Evolutionary conservation across 2,113 vertebrate genomes (phyloP).

Genomic region (Rhinopomastus cyanomelas): DNA sequence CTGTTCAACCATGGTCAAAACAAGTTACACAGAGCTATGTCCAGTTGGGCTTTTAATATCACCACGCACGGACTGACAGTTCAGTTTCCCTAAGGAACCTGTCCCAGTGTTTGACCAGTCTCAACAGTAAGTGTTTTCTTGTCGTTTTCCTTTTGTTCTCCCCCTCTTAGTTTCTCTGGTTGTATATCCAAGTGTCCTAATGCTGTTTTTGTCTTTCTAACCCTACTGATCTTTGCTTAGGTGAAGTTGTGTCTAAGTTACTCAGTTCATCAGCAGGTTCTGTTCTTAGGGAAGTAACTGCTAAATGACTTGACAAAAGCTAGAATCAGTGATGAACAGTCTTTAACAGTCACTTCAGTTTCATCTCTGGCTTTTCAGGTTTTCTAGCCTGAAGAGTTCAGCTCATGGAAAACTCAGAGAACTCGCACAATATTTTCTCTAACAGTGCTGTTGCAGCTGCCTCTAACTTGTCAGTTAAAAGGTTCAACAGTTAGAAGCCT

Average conservation of each 20-base stretch:
- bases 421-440: background rate
- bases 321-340: background rate
- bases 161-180: background rate
- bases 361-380: background rate
- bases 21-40: background rate
- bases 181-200: background rate
- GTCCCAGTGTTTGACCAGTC: background rate
- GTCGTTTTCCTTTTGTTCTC: background rate
- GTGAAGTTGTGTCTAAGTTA: background rate
- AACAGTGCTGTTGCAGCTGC: too few species aligned
- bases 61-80: background rate
- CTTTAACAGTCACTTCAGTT: background rate
- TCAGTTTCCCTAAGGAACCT: background rate
- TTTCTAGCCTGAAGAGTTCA: background rate
- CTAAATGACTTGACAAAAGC: background rate
- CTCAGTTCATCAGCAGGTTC: background rate
- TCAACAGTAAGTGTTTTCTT: background rate
- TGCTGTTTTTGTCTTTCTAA: background rate
- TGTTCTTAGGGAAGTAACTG: background rate
- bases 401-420: background rate
- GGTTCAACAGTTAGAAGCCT: too few species aligned
- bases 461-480: too few species aligned
- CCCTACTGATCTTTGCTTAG: background rate
- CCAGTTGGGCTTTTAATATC: background rate
- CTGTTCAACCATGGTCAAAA: background rate